phyloP scores from a whole-genome alignment of 92 coral and sea anemone genomes.

The Porites rus region DNA sequence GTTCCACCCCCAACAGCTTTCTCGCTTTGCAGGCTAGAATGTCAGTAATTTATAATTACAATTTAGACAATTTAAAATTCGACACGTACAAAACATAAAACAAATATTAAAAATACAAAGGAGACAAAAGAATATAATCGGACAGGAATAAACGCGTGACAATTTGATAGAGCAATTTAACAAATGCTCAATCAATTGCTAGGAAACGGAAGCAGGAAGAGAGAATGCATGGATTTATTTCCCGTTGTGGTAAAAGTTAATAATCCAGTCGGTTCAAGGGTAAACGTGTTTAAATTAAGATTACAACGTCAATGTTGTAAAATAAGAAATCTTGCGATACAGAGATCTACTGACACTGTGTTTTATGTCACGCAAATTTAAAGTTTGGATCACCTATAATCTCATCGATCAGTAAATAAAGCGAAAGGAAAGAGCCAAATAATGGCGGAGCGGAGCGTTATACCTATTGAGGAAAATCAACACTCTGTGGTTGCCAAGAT shows the following conservation, averaged over 20 bases:
- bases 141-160: too few species aligned
- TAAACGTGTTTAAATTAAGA: not conserved
- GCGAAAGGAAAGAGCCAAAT: not conserved
- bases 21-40: too few species aligned
- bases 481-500: conserved; percentile 1
- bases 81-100: too few species aligned
- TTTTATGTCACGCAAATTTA: too few species aligned
- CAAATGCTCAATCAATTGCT: not conserved
- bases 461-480: conserved; percentile 25
- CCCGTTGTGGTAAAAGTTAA: not conserved
- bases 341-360: not conserved
- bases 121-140: too few species aligned
- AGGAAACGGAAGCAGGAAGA: not conserved
- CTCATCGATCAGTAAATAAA: too few species aligned
- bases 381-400: too few species aligned
- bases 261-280: not conserved
- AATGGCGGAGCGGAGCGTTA: conserved; percentile 43
- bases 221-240: not conserved
- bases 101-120: too few species aligned
- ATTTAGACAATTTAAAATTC: too few species aligned
- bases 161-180: not conserved
- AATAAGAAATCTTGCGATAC: not conserved
- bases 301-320: not conserved
- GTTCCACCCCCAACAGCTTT: too few species aligned
- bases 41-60: too few species aligned